Evolutionary conservation across 2,888 invertebrate genomes (phyloP), one percentile per base, ranked within the genome.

Genomic region (Acleris emargana): DNA sequence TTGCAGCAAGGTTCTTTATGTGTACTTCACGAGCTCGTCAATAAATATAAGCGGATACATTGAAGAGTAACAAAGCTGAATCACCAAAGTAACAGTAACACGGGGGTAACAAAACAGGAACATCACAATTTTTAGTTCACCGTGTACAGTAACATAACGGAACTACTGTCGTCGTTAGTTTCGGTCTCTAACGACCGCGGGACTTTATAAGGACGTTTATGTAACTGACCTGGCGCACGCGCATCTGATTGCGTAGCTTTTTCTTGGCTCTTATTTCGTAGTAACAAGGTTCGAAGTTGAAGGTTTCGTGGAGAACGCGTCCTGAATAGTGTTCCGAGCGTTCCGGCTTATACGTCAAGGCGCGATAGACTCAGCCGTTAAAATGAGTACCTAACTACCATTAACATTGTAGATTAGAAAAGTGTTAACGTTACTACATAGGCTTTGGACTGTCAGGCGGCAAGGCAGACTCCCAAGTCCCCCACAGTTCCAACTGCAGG

Each of bases 321-420:
- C 76, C 80, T 80, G 84, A 84, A 84, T 85, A 78, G 68, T 68
- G 66, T 71, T 70, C 73, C 74, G 38, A 13, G 13, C 3, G 32
- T 38, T 38, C 11, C 38, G 78, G 77, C 71, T 75, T 71, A 78
- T 74, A 75, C 73, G 68, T 38, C 54, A 17, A 52, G 20, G 55
- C 13, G 45, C n/a, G n/a, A 17, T 45, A 17, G 2, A 45, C n/a
- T 45, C 17, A 45, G n/a, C 17, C 4, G 45, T 45, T 5, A 45
- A 5, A 17, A 17, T 16, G 17, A 45, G 38, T 38, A 45, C 45
- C 6, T 38, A 45, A n/a, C 6, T 45, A n/a, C 17, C 17, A 45
- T 16, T 45, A n/a, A 45, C 2, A 17, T 6, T 38, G 13, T 38
- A 38, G 38, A 38, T 38, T 38, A 32, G 32, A 32, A 32, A 32